These are phyloP conservation scores for Anodontia alba DNA, from an alignment of 2,888 invertebrate genomes.

Conservation along the genomic window DNA sequence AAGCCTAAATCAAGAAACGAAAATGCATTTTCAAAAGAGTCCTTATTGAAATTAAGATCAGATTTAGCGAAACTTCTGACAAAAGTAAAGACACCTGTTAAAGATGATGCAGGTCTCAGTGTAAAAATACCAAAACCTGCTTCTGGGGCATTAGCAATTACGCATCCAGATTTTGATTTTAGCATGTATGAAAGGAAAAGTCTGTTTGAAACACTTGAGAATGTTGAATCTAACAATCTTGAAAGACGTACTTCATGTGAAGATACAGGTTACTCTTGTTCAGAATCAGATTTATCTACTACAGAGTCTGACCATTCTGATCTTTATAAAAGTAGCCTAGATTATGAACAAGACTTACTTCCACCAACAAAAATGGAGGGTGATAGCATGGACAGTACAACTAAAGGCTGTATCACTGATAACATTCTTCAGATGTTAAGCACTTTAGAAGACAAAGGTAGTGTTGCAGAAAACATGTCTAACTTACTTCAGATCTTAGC, in stretches of 20 bases:
- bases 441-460: slow-evolving; percentile 57
- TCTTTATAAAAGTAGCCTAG: slow-evolving; percentile 2
- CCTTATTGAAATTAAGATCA: slow-evolving; percentile 43
- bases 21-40: slow-evolving; percentile 31
- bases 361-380: neutral
- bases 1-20: slow-evolving; percentile 29
- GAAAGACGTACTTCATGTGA: neutral
- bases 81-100: slow-evolving; percentile 37
- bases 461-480: slow-evolving; percentile 55
- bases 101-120: slow-evolving; percentile 17
- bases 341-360: neutral
- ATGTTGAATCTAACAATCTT: neutral
- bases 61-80: slow-evolving; percentile 38
- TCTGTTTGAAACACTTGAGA: slow-evolving; percentile 19
- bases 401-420: slow-evolving; percentile 44
- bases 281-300: neutral
- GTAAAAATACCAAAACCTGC: neutral
- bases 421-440: slow-evolving; percentile 58
- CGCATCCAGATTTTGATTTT: neutral
- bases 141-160: neutral
- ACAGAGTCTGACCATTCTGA: neutral
- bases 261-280: neutral
- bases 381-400: slow-evolving; percentile 2
- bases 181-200: neutral
- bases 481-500: slow-evolving; percentile 53